Evolutionary conservation across 2,888 invertebrate genomes (phyloP), one percentile per base, ranked within the genome.

Genomic region (Andrena hattorfiana): DNA sequence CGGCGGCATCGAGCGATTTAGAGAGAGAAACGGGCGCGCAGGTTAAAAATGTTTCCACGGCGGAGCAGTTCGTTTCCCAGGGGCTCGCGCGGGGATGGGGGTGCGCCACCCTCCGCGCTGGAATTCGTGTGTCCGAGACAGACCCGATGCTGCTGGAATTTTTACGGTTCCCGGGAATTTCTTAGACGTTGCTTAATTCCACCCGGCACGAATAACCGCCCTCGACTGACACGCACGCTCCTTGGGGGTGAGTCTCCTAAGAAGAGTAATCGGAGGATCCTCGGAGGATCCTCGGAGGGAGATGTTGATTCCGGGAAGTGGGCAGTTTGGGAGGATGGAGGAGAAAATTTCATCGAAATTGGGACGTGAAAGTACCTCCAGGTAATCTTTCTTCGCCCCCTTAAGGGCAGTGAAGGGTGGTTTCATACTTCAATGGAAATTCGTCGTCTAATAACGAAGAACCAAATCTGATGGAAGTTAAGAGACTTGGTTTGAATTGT

Each of bases 41-140:
- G 86, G 89, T 88, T 87, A 88, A 90, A 89, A 90, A 90, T 91
- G 87, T 89, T 91, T 88, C 87, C 74, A 85, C 84, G 66, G 76
- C 78, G 81, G 79, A 71, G 87, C 84, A 87, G 85, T 91, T 88
- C 81, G 86, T 90, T 89, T 89, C 23, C 56, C 75, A 75, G 56
- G 70, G 49, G 77, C 66, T 72, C 77, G 56, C 23, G 32, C 8
- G 59, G 68, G 49, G 49, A 56, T 1, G 64, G 64, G 20, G 23
- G 10, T 35, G 28, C 78, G 63, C 56, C 23, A 26, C 20, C 8
- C 32, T 10, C 35, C 16, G 1, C 32, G 23, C 42, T 35, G 28
- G 35, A 28, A 54, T 42, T 32, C 8, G 49, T 8, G 10, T 4
- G 42, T 20, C 23, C 49, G 6, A 16, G 16, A 28, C 16, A 1